Conservation (phyloP, 2,888 invertebrate species). For the Sisyra terminalis region DNA sequence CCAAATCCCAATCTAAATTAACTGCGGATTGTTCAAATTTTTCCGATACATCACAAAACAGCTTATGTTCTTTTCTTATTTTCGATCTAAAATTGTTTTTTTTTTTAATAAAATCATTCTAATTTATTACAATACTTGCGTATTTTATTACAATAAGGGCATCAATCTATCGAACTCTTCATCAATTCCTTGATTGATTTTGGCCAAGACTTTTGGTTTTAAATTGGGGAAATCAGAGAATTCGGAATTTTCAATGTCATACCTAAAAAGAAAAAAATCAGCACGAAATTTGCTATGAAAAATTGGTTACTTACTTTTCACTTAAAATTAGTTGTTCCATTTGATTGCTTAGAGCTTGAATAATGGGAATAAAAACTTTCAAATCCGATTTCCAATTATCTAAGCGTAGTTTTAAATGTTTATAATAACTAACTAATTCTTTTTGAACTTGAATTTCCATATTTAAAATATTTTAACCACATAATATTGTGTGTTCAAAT, state of each 20-base stretch:
- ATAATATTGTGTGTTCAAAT: neutral
- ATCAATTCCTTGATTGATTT: slow-evolving; percentile 28
- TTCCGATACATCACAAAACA: slow-evolving; percentile 18
- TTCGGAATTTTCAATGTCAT: slow-evolving; percentile 26
- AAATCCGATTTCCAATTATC: slow-evolving; percentile 30
- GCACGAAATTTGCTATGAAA: slow-evolving; percentile 13
- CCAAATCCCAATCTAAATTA: slow-evolving; percentile 20
- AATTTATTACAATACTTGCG: neutral
- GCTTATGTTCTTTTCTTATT: slow-evolving; percentile 14
- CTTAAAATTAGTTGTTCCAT: slow-evolving; percentile 33
- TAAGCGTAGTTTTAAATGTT: slow-evolving; percentile 31
- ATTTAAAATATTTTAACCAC: neutral
- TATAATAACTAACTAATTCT: slow-evolving; percentile 34
- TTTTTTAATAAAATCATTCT: slow-evolving; percentile 3
- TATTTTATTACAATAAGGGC: slow-evolving; percentile 16
- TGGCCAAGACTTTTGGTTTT: slow-evolving; percentile 26
- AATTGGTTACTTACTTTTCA: slow-evolving; percentile 26
- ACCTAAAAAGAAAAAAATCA: slow-evolving; percentile 23
- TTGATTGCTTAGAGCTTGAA: slow-evolving; percentile 33
- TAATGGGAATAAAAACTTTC: slow-evolving; percentile 33
- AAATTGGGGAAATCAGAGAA: slow-evolving; percentile 29
- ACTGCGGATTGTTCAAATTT: slow-evolving; percentile 18
- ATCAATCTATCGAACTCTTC: slow-evolving; percentile 26
- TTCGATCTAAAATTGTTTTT: slow-evolving; percentile 17
- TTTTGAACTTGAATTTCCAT: slow-evolving; percentile 26